Evolutionary conservation across 2,113 vertebrate species (phyloP), one percentile per base, ranked within the genome.

Genomic region (Delphinapterus leucas): DNA sequence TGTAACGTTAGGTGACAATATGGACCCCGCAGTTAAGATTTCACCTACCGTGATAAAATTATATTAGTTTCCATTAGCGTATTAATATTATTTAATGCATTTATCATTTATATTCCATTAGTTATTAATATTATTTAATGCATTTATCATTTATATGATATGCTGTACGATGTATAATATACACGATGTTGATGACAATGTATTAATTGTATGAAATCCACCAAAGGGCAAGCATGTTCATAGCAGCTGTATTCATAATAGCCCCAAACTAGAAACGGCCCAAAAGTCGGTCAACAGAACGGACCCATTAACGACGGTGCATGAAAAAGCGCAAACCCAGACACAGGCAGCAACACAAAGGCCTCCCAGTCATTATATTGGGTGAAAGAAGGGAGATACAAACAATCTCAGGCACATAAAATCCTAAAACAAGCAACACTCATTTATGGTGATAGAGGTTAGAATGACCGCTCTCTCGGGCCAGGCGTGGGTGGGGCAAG

Each of bases 391-490:
- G 21, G 12, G 20, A 79, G 61, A 13, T 12, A 8, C 23, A 15
- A 6, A 38, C 8, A 25, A 63, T 6, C 7, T 38, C 18, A 0
- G 5, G 31, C 9, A 26, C 4, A 1, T 4, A 6, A 17, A 33
- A 33, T 17, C 36, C 47, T 41, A 31, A 23, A 18, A 23, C 6
- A 1, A 58, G 68, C 18, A 4, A 5, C 36, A 2, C 33, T 31
- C 17, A 1, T 5, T 2, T 2, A 0, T 15, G 25, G 63, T 4
- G 49, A 38, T 0, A 5, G 6, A 55, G 2, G 15, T 5, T 21
- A 58, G 25, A 14, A 15, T 14, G 23, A 33, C 17, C 6, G 33
- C 17, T 67, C 33, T 79, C 25, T 36, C 25, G 0, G 5, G 17
- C 2, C 5, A 13, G 4, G 21, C 11, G 5, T 4, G 15, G 53